Evolutionary conservation across 2,113 vertebrate species (phyloP), one percentile per base, ranked within the genome.

Genomic region (Columba livia): DNA sequence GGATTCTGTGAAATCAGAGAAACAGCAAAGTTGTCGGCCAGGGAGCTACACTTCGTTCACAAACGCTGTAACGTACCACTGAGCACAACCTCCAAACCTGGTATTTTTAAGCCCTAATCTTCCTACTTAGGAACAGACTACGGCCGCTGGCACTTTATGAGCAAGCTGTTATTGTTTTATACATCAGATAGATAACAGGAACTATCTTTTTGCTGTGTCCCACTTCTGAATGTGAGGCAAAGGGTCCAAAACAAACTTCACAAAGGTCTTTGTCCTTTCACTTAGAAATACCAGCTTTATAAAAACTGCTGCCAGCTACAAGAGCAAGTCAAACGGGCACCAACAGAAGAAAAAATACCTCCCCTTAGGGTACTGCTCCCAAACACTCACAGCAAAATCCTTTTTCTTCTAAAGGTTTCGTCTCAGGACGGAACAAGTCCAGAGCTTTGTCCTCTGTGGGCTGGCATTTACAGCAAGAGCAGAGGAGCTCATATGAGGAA

Each of bases 371-470:
- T 23, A 94, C 51, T 40, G 81, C 57, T 96, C 90, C 89, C 38
- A 83, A 89, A 90, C 74, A 64, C 73, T 80, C 36, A 24, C 77
- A 65, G 75, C 67, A 96, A 97, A 97, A 95, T 23, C 15, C 31
- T 83, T 94, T 85, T 91, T 93, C 82, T 97, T 97, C 95, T 97
- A 92, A 97, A 90, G 60, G 16, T 29, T 89, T 90, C 77, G 53
- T 93, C 83, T 62, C 28, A 28, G 75, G 73, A 95, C 93, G 72
- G 96, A 96, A 87, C 38, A 72, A 89, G 48, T 57, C 86, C 44
- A 24, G 84, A 82, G 78, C 74, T 96, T 72, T 79, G 79, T 97
- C 95, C 61, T 79, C 83, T 80, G 60, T 79, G 71, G 44, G 60
- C 83, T 94, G 96, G 89, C 92, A 96, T 97, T 97, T 97, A 90